Evolutionary conservation across 2,797 vertebrate genomes (phyloP).

Genomic region (Hylomyscus alleni): DNA sequence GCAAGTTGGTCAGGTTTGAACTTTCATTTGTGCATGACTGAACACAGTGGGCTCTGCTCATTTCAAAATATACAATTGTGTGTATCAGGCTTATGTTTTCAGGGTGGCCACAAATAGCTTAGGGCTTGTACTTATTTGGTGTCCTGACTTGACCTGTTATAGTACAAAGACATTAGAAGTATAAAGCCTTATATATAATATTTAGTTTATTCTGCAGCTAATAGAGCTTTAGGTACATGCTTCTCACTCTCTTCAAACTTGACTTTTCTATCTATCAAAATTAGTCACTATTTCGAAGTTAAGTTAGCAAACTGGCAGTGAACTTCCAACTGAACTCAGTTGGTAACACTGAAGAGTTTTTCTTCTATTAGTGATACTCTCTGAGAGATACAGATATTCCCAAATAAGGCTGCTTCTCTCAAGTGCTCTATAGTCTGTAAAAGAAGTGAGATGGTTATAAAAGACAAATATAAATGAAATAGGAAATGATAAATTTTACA

Average conservation of each 20-base stretch:
- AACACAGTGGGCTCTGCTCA: background rate
- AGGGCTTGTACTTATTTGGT: background rate
- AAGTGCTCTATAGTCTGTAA: background rate
- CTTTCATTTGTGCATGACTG: background rate
- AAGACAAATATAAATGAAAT: background rate
- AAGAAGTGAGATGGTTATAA: background rate
- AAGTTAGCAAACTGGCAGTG: background rate
- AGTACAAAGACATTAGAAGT: background rate
- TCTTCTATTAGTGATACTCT: background rate
- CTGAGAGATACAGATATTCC: background rate
- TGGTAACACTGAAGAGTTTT: background rate
- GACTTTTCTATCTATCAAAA: background rate
- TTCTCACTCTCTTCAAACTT: background rate
- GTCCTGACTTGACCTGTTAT: background rate
- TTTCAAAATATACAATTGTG: background rate
- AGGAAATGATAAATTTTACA: background rate
- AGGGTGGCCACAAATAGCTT: background rate
- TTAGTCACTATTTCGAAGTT: background rate
- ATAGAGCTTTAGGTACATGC: background rate
- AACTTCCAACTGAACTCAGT: background rate
- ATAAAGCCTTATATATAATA: background rate
- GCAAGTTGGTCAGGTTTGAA: background rate
- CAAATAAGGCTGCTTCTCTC: background rate
- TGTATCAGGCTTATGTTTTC: constrained; percentile 11
- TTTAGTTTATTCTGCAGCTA: background rate